Percentiles rank a stretch among this genome's conserved stretches.
These are phyloP conservation scores for Nymphalis urticae DNA, from an alignment of 2,888 invertebrate species.

Conservation along the genomic window DNA sequence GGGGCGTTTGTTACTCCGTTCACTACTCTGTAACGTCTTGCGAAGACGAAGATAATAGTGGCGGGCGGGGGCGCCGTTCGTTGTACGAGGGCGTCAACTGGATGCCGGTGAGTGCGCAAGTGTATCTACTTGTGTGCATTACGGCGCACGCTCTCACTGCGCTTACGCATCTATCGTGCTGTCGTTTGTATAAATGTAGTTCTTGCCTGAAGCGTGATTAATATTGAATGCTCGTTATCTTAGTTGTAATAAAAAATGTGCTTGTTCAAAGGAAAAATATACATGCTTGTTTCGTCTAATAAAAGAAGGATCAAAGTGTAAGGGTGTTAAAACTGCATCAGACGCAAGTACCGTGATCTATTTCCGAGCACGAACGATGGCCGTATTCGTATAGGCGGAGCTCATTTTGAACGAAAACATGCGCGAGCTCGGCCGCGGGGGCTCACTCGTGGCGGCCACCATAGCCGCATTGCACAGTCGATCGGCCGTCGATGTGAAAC, in stretches of 20 bases:
- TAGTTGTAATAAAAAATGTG: slow-evolving; percentile 29
- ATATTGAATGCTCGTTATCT: slow-evolving; percentile 33
- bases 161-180: slow-evolving; percentile 49
- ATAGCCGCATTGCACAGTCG: slow-evolving; percentile 76
- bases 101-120: slow-evolving; percentile 73
- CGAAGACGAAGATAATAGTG: slow-evolving; percentile 50
- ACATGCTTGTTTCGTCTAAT: slow-evolving; percentile 28
- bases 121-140: slow-evolving; percentile 58
- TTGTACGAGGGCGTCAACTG: slow-evolving; percentile 77
- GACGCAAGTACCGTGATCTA: slow-evolving; percentile 71
- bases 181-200: slow-evolving; percentile 44
- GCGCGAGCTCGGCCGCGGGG: slow-evolving; percentile 80
- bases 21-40: slow-evolving; percentile 37
- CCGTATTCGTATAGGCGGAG: slow-evolving; percentile 70
- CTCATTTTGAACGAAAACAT: slow-evolving; percentile 79
- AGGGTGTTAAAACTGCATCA: slow-evolving; percentile 72
- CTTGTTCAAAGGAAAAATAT: slow-evolving; percentile 21
- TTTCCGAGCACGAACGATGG: slow-evolving; percentile 77
- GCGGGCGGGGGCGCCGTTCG: slow-evolving; percentile 65
- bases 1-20: slow-evolving; percentile 51
- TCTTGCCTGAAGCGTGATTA: slow-evolving; percentile 40
- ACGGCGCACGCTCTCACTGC: slow-evolving; percentile 54
- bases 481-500: slow-evolving; percentile 62
- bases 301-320: slow-evolving; percentile 61
- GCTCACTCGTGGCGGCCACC: slow-evolving; percentile 83